These are phyloP conservation scores for Phyto melanocephala DNA, from an alignment of 2,888 invertebrate species.

Conservation along the genomic window DNA sequence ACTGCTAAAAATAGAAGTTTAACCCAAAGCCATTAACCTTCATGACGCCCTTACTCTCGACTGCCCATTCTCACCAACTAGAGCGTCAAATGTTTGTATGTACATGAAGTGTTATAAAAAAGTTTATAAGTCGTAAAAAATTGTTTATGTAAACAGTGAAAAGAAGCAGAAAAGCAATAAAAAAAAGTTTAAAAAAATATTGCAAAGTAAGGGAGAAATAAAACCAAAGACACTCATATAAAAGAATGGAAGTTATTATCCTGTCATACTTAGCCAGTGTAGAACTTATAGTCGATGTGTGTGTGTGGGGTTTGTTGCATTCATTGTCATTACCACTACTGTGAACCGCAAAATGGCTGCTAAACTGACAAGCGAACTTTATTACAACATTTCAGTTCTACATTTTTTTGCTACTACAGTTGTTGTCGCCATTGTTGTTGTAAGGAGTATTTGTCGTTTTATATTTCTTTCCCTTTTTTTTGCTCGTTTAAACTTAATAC, in stretches of 20 bases:
- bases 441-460: conserved; percentile 37
- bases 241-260: conserved; percentile 38
- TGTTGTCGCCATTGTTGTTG: conserved; percentile 19
- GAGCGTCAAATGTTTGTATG: background rate
- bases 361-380: conserved; percentile 78
- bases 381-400: conserved; percentile 69
- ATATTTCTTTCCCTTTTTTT: conserved; percentile 12
- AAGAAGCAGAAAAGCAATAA: no score
- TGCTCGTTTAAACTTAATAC: conserved; percentile 53
- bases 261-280: conserved; percentile 25
- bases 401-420: background rate
- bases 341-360: conserved; percentile 78
- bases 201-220: background rate
- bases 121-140: conserved; percentile 72
- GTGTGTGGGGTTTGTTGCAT: conserved; percentile 38
- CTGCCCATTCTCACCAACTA: background rate
- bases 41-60: background rate
- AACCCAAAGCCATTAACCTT: conserved; percentile 14
- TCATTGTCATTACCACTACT: conserved; percentile 63
- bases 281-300: background rate
- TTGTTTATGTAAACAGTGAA: conserved; percentile 54
- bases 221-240: background rate
- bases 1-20: conserved; percentile 58
- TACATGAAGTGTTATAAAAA: conserved; percentile 75
- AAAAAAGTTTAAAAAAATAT: background rate